Evolutionary conservation across 2,797 vertebrate species (phyloP), one percentile per base, ranked within the genome.

Genomic region (Pseudocheirus occidentalis): DNA sequence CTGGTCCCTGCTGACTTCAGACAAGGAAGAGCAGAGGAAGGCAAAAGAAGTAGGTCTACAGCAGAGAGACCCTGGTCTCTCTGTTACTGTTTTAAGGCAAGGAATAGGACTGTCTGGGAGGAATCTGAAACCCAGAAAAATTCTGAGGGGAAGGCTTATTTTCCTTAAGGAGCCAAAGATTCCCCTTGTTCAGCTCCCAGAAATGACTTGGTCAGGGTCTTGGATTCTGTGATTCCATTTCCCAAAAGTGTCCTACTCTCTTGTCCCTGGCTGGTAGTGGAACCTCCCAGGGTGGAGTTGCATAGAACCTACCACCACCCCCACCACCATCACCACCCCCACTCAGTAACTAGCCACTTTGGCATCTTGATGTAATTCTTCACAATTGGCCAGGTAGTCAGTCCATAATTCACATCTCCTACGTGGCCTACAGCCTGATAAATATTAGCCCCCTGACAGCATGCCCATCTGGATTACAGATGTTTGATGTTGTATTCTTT

Each of bases 391-490:
- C 90, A 95, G 93, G 52, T 91, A 89, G 94, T 56, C 4, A 52
- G 94, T 95, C 97, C 93, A 81, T 96, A 97, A 97, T 66, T 98
- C 95, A 96, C 91, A 95, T 95, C 96, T 97, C 73, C 90, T 96
- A 93, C 92, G 87, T 90, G 94, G 94, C 53, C 94, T 55, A 66
- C 93, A 96, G 93, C 21, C 95, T 96, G 96, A 96, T 97, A 97
- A 96, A 96, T 66, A 92, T 53, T 94, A 91, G 95, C 91, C n/a
- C 92, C 97, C 95, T 96, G 97, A 98, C 93, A 97, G 73, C n/a
- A 89, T 54, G 58, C 11, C 58, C 96, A 97, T 98, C 96, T 98
- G 98, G 94, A 46, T 59, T 95, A 95, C 98, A 98, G 97, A 98
- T 97, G 98, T 97, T 97, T 53, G 90, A 95, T 91, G 29, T 73